Base-by-base conservation (phyloP, 2,113 vertebrate genomes). In the Archilochus colubris region DNA sequence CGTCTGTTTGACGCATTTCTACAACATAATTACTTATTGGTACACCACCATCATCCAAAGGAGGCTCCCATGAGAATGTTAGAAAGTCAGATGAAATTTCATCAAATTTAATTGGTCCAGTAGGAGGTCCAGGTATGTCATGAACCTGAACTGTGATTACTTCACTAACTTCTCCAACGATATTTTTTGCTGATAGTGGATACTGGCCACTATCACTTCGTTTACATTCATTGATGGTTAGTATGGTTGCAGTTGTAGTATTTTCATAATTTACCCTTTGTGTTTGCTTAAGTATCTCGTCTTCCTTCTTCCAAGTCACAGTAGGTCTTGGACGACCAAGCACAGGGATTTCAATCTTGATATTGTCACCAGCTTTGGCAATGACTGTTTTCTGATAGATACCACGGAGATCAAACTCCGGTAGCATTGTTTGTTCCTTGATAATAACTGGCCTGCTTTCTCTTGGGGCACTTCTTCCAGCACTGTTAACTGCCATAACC, bases 341-440 rank as follows among this genome's bases (percentile, higher is more conserved):
- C 51, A 99, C 98, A 78, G 99, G 99, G 91, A 99, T 99, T 96
- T 99, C 99, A 92, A 99, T 98, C 97, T 99, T 99, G 91, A 99
- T 99, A 93, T 99, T 98, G 88, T 99, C 99, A 91, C 99, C 99
- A 94, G 99, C 99, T 97, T 98, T 99, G 79, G 98, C 99, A 93
- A 99, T 98, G n/a, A 99, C 93, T n/a, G 98, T 97, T 96, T 99
- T 99, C 95, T 99, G 98, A 95, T 99, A 99, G 74, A 99, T 88
- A 75, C 98, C 98, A 82, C 98, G 98, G 58, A 99, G 97, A 75
- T 99, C 99, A 97, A 99, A 98, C 96, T 99, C 99, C 51, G 99
- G 99, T 91, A 98, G 96, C 95, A 98, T 98, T 9, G 97, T 98
- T 94, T 99, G 98, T 84, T 99, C 99, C 95, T 98, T 99, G 74